Evolutionary conservation across 2,888 invertebrate genomes (phyloP).

Genomic region (Phyllotreta cruciferae): DNA sequence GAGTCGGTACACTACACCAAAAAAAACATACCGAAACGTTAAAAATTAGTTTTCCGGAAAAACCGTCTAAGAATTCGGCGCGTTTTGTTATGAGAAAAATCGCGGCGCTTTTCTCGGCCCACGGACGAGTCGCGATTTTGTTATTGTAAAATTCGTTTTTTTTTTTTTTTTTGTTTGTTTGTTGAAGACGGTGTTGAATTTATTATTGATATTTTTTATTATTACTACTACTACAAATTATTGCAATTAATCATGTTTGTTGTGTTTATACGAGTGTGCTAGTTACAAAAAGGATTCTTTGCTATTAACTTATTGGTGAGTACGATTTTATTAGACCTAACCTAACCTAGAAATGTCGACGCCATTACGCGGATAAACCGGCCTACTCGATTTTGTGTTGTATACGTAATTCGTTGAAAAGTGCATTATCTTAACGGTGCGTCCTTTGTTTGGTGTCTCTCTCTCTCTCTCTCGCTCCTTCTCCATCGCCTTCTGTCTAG

Average conservation of each 20-base stretch:
- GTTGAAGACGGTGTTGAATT: conserved; percentile 35
- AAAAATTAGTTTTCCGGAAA: too few species aligned
- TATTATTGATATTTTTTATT: conserved; percentile 19
- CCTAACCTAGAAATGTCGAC: neutral
- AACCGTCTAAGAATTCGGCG: conserved; percentile 44
- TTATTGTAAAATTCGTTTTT: neutral
- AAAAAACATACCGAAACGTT: conserved; percentile 33
- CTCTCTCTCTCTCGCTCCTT: neutral
- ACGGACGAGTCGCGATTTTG: too few species aligned
- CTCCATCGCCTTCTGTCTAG: neutral
- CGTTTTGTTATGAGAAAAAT: conserved; percentile 38
- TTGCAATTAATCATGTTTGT: conserved; percentile 56
- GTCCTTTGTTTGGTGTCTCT: too few species aligned
- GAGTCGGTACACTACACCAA: conserved; percentile 48
- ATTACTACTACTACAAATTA: too few species aligned
- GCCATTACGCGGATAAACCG: neutral
- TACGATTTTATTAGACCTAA: conserved; percentile 36
- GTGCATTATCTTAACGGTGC: conserved; percentile 11
- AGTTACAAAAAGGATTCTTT: conserved; percentile 40
- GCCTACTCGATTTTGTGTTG: neutral
- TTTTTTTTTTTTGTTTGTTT: conserved; percentile 28
- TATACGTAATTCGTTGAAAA: neutral
- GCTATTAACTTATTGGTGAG: conserved; percentile 51
- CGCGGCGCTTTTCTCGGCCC: conserved; percentile 11
- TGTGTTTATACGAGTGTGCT: conserved; percentile 59